Evolutionary conservation across 2,113 vertebrate species (phyloP), one percentile per base, ranked within the genome.

Genomic region (Microcebus jonahi): DNA sequence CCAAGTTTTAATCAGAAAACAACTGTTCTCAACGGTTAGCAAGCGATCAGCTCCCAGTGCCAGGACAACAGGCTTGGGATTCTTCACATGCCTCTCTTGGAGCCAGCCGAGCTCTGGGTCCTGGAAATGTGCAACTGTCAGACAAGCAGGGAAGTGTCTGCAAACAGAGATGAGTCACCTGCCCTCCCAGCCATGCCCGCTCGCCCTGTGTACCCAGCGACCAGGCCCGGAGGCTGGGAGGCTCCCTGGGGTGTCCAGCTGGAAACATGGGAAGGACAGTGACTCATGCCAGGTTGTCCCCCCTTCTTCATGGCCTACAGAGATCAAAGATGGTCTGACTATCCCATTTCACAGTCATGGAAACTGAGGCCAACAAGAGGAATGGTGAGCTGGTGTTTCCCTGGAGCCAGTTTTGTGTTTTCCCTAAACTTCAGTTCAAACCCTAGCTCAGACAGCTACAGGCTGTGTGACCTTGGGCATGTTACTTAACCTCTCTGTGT

Each of bases 1-100:
- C 90, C 89, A 97, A 95, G 21, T 79, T 95, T 57, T 31, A 27
- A 39, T 80, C n/a, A 4, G 87, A 83, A 95, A 95, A 88, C 89
- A 91, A n/a, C 94, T 93, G 89, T 91, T 91, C 36, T 34, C 57
- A 63, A 8, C 11, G 25, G 15, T 75, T 65, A 48, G 55, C 89
- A 86, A 50, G 21, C 39, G 29, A 53, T 94, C 6, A 25, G 50
- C 63, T 65, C 45, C 13, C 8, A 53, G 93, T 42, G 48, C 67
- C 55, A 34, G 89, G 93, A 90, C 25, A 14, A 12, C 0, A 3
- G 25, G 65, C 39, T 63, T 82, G 3, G 53, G 61, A 95, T 96
- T 91, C 92, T 21, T 50, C 73, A 59, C 82, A 12, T 17, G 23
- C 53, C 57, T 80, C 20, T 39, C 17, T 34, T 0, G 8, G 84